Evolutionary conservation across 2,888 invertebrate species (phyloP).

Genomic region (Aleiodes testaceus): DNA sequence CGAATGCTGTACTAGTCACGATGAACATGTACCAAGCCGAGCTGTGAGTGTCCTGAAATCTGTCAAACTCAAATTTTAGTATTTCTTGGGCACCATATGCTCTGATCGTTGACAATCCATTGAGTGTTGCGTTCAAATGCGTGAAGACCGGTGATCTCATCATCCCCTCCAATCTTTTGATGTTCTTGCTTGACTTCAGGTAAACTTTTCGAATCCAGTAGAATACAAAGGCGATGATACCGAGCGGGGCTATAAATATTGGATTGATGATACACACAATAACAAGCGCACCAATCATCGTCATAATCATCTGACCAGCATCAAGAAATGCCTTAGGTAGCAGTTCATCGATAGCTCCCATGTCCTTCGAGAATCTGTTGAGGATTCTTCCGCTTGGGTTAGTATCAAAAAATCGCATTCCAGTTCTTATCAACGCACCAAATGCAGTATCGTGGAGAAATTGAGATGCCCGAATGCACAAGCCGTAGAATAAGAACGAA

Average conservation of each 20-base stretch:
- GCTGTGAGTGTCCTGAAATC: conserved; percentile 74
- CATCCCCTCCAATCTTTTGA: conserved; percentile 80
- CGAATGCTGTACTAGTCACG: conserved; percentile 71
- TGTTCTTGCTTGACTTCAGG: conserved; percentile 81
- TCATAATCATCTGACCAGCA: conserved; percentile 73
- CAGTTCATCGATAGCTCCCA: conserved; percentile 85
- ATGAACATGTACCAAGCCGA: conserved; percentile 74
- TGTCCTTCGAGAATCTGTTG: conserved; percentile 88
- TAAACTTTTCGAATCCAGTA: conserved; percentile 78
- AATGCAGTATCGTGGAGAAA: conserved; percentile 77
- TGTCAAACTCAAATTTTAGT: conserved; percentile 78
- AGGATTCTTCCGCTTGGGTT: conserved; percentile 88
- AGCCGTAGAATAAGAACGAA: conserved; percentile 66
- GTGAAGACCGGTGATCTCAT: conserved; percentile 87
- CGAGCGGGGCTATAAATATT: conserved; percentile 77
- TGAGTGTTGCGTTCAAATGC: conserved; percentile 83
- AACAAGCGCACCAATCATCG: conserved; percentile 76
- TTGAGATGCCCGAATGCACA: conserved; percentile 74
- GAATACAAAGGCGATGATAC: conserved; percentile 77
- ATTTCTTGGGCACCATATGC: conserved; percentile 80
- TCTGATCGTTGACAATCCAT: conserved; percentile 84
- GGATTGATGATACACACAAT: conserved; percentile 79
- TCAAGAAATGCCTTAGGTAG: conserved; percentile 81
- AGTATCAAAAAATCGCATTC: conserved; percentile 85
- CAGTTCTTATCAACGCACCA: conserved; percentile 74